phyloP scores from a whole-genome alignment of 2,113 vertebrate genomes.

The Hemiprocne comata region DNA sequence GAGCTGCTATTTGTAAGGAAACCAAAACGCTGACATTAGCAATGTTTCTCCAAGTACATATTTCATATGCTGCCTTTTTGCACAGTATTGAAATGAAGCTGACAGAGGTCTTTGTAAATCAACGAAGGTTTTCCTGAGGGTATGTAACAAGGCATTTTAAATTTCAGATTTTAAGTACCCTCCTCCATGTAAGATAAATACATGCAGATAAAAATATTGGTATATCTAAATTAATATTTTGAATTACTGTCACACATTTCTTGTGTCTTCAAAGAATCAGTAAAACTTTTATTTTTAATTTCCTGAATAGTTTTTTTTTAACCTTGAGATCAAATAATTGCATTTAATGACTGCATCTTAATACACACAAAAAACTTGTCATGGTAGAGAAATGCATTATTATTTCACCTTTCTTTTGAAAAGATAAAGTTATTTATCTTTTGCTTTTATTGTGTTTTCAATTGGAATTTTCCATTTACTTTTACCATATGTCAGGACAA shows the following conservation, averaged over 20 bases:
- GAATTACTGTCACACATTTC: background rate
- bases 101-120: background rate
- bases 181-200: background rate
- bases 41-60: background rate
- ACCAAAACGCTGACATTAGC: background rate
- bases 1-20: background rate
- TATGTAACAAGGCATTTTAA: background rate
- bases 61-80: background rate
- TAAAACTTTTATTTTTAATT: background rate
- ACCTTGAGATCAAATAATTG: background rate
- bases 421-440: background rate
- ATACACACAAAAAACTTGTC: background rate
- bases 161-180: background rate
- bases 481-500: background rate
- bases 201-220: accelerated
- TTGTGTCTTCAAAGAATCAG: background rate
- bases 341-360: background rate
- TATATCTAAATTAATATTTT: background rate
- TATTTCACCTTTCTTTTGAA: background rate
- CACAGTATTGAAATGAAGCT: background rate
- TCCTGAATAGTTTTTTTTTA: background rate
- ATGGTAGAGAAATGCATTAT: background rate
- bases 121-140: background rate
- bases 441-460: background rate
- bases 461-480: background rate